phyloP scores from a whole-genome alignment of 1,140 invertebrate species.

The Leptoteleia sp. region DNA sequence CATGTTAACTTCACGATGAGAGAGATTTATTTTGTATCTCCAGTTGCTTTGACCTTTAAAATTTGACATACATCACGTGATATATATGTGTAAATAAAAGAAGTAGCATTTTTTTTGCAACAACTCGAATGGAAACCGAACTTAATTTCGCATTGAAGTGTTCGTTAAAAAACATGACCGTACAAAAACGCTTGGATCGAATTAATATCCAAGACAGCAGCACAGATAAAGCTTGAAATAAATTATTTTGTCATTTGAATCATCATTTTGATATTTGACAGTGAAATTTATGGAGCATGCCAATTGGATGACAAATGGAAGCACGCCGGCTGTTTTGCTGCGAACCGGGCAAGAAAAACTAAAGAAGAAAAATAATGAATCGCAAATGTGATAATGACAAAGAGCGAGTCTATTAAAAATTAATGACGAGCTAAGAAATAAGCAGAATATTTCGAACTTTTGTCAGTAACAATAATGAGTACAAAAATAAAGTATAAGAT shows the following conservation, averaged over 20 bases:
- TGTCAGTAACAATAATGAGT: too few species aligned
- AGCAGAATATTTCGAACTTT: neutral
- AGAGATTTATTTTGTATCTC: too few species aligned
- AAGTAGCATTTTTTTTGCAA: too few species aligned
- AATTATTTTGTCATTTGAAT: slow-evolving; percentile 39
- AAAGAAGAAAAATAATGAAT: slow-evolving; percentile 58
- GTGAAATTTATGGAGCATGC: slow-evolving; percentile 52
- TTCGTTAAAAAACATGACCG: slow-evolving; percentile 9
- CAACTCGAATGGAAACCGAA: too few species aligned
- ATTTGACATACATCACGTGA: too few species aligned
- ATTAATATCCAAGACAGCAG: slow-evolving; percentile 16
- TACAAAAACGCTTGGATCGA: slow-evolving; percentile 13
- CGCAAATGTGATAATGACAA: slow-evolving; percentile 33
- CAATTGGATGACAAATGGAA: slow-evolving; percentile 53
- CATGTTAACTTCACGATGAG: too few species aligned
- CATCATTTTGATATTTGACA: slow-evolving; percentile 53
- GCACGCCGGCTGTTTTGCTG: slow-evolving; percentile 31
- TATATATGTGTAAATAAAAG: too few species aligned
- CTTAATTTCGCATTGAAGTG: too few species aligned
- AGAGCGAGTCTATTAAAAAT: neutral
- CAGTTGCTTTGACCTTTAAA: too few species aligned
- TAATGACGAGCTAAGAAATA: neutral
- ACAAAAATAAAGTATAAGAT: too few species aligned
- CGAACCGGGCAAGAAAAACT: slow-evolving; percentile 30
- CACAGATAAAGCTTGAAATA: slow-evolving; percentile 20